Evolutionary conservation across 2,888 invertebrate genomes (phyloP).

Genomic region (Notodromas monacha): DNA sequence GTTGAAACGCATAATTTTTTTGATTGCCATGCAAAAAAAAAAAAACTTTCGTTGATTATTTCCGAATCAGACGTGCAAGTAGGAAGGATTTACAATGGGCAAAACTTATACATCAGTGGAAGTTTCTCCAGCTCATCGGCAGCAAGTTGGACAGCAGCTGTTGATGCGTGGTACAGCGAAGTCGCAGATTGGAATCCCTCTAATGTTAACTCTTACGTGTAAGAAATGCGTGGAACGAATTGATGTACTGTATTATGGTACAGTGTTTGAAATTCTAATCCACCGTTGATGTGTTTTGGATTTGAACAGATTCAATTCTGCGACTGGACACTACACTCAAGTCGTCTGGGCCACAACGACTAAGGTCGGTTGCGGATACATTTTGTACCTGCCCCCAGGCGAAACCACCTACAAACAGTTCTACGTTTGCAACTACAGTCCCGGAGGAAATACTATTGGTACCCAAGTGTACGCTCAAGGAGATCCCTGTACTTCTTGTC

Average conservation of each 20-base stretch:
- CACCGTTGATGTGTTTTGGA: neutral
- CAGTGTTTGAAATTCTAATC: slow-evolving; percentile 1
- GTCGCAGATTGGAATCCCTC: neutral
- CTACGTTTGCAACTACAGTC: slow-evolving; percentile 51
- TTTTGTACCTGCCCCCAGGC: too few species aligned
- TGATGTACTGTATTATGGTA: neutral
- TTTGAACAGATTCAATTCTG: neutral
- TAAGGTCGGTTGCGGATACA: slow-evolving; percentile 43
- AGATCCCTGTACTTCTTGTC: neutral
- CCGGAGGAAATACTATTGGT: slow-evolving; percentile 14
- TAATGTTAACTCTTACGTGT: neutral
- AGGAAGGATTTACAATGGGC: neutral
- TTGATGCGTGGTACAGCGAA: neutral
- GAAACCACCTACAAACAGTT: too few species aligned
- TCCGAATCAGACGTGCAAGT: neutral
- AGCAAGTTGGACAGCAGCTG: slow-evolving; percentile 1
- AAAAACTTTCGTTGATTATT: too few species aligned
- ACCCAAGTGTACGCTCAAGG: neutral
- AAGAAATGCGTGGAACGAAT: neutral
- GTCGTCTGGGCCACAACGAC: slow-evolving; percentile 60
- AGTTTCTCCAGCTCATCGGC: neutral
- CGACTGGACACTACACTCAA: slow-evolving; percentile 20
- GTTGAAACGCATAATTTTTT: too few species aligned
- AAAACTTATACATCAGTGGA: neutral
- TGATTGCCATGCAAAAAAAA: too few species aligned